These are phyloP conservation scores for Antechinus flavipes DNA, from an alignment of 2,113 vertebrate genomes.

Conservation along the genomic window DNA sequence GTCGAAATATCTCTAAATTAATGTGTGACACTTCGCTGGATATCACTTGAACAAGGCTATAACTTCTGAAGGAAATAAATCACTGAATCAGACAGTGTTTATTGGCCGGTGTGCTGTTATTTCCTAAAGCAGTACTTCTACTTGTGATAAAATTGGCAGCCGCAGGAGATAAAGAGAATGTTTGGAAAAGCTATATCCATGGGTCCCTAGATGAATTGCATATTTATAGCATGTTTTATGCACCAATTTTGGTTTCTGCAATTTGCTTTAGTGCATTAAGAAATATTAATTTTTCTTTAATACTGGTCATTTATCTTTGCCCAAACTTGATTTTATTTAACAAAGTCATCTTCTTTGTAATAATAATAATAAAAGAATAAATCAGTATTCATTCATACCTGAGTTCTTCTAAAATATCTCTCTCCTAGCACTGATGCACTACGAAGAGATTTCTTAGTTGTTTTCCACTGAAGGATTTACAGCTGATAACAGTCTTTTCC, in stretches of 20 bases:
- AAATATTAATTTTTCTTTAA: slow-evolving; percentile 24
- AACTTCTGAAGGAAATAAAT: slow-evolving; percentile 70
- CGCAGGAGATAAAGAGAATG: slow-evolving; percentile 41
- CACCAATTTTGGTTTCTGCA: background rate
- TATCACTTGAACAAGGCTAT: slow-evolving; percentile 59
- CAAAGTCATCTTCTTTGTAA: slow-evolving; percentile 14
- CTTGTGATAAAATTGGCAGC: slow-evolving; percentile 59
- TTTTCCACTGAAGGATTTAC: background rate
- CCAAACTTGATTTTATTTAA: slow-evolving; percentile 44
- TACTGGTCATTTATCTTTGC: slow-evolving; percentile 18
- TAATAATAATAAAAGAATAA: background rate
- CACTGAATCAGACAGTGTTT: slow-evolving; percentile 54
- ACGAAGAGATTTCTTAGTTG: slow-evolving; percentile 13
- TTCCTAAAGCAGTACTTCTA: slow-evolving; percentile 52
- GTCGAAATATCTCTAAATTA: slow-evolving; percentile 69
- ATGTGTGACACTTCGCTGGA: slow-evolving; percentile 59
- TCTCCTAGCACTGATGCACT: slow-evolving; percentile 5
- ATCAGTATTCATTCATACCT: background rate
- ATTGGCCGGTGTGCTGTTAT: slow-evolving; percentile 56
- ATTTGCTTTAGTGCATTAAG: slow-evolving; percentile 20
- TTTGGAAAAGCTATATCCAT: background rate
- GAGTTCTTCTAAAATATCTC: background rate
- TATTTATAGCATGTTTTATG: background rate
- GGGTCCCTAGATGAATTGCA: background rate
- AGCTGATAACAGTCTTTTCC: background rate